A percentile compares a stretch with the other conserved stretches of the same genome.
Evolutionary conservation across 2,888 invertebrate genomes (phyloP).

Genomic region (Pasiphila rectangulata): DNA sequence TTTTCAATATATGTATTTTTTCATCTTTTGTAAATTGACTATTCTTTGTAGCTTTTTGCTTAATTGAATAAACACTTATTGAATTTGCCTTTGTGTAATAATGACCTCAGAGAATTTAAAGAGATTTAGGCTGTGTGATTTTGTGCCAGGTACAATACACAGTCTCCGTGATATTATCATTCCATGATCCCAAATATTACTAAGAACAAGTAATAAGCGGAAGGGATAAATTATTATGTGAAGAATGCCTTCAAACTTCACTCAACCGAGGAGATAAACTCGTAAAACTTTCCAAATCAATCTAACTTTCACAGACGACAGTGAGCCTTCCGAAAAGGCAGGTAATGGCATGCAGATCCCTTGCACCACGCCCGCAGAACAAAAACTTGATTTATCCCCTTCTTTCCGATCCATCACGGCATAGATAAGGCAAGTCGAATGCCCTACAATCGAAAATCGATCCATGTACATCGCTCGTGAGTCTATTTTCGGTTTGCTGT

Average conservation of each 20-base stretch:
- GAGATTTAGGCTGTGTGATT: too few relatives aligned
- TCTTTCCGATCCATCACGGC: conserved; percentile 63
- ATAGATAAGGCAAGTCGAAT: conserved; percentile 49
- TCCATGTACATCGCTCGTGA: conserved; percentile 38
- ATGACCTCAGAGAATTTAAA: too few relatives aligned
- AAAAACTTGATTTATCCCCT: conserved; percentile 67
- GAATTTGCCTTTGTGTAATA: too few relatives aligned
- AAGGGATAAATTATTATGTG: too few relatives aligned
- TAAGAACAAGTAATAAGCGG: too few relatives aligned
- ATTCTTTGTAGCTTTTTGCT: too few relatives aligned
- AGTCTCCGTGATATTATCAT: too few relatives aligned
- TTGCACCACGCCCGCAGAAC: conserved; percentile 43
- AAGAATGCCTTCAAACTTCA: neutral
- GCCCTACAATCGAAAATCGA: conserved; percentile 31
- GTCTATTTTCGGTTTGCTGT: conserved; percentile 31
- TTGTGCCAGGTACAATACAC: too few relatives aligned
- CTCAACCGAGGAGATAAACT: conserved; percentile 1
- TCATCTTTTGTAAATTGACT: too few relatives aligned
- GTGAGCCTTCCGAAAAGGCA: conserved; percentile 12
- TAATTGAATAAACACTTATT: too few relatives aligned
- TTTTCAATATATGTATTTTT: too few relatives aligned
- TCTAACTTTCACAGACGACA: neutral
- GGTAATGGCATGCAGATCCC: conserved; percentile 20
- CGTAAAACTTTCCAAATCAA: conserved; percentile 3
- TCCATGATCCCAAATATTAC: too few relatives aligned